Evolutionary conservation across 2,113 vertebrate species (phyloP), one percentile per base, ranked within the genome.

Genomic region (Macrotis lagotis): DNA sequence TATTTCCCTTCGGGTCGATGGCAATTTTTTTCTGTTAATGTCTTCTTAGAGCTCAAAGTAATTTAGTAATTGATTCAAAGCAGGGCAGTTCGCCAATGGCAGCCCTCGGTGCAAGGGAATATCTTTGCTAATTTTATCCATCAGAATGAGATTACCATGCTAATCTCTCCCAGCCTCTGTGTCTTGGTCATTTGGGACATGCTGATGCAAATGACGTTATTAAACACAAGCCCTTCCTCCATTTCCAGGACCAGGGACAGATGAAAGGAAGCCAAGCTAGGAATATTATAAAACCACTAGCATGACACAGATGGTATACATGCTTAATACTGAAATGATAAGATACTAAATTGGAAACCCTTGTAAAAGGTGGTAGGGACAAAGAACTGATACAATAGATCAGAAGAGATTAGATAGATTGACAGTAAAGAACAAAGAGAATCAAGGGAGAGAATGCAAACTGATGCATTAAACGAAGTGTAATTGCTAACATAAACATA

Each of bases 1-100:
- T 99, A 99, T 99, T 99, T 99, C 98, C 98, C 98, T 98, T 98
- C 97, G 99, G 97, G 99, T 99, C 99, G 99, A 99, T 99, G 99
- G 99, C 99, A 99, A 99, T 99, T 99, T 99, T 99, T 99, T 99
- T 99, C 99, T 99, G 99, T 99, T 99, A 99, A 99, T 99, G 99
- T 99, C 99, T 99, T 99, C 99, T 99, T 99, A 99, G 99, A 99
- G 99, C 99, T 99, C 99, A 99, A 99, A 99, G 99, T 99, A 99
- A 99, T 99, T 99, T 99, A 99, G 99, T 99, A 99, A 99, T 99
- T 99, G 99, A 99, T 99, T 99, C 99, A 99, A 99, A 99, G 99
- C 99, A 98, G 98, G 98, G 99, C 98, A 98, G 99, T 98, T 98
- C 98, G 98, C 99, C 98, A 99, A 99, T 99, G 99, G 99, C 99